Evolutionary conservation across 1,140 invertebrate genomes (phyloP), one percentile per base, ranked within the genome.

Genomic region (Cotesia chilonis): DNA sequence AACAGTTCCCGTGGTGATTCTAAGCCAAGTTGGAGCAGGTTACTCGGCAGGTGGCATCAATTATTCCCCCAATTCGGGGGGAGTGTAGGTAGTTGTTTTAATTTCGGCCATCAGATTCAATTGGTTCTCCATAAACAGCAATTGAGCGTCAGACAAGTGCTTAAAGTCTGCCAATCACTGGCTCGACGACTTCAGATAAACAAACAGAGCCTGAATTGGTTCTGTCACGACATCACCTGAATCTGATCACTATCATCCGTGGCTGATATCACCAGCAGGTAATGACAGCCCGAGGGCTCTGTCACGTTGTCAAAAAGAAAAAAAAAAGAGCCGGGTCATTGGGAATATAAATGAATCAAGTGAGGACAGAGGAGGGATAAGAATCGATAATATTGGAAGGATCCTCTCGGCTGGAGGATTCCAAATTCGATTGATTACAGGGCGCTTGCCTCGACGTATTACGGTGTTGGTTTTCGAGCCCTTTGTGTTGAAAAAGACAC

Each of bases 401-500:
- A 63, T 81, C 69, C 64, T 66, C 71, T 52, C n/a, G 47, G 10
- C 36, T 12, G 35, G 68, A 47, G 59, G 20, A 37, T 52, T 51
- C 28, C 1, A 28, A 28, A 3, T 41, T 74, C 71, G 70, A 79
- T 76, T 83, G 83, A 87, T 87, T 87, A 87, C 84, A 87, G 85
- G 86, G 86, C 86, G 77, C 83, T 78, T 69, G 77, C 72, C 76
- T 82, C 83, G 80, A 81, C 85, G 81, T 84, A 87, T 87, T 86
- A 85, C 84, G 83, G 86, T 87, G 86, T 87, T 87, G 86, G 86
- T 87, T 87, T 87, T 87, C 86, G 86, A 87, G 85, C 86, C 86
- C 87, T 87, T 87, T 87, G 86, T 85, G 86, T 85, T 87, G 85
- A 87, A 74, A 86, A 87, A 87, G 86, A 87, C 84, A 83, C 83